These are phyloP conservation scores for Hozukius guyotensis DNA, from an alignment of 2,797 vertebrate species.

Conservation along the genomic window DNA sequence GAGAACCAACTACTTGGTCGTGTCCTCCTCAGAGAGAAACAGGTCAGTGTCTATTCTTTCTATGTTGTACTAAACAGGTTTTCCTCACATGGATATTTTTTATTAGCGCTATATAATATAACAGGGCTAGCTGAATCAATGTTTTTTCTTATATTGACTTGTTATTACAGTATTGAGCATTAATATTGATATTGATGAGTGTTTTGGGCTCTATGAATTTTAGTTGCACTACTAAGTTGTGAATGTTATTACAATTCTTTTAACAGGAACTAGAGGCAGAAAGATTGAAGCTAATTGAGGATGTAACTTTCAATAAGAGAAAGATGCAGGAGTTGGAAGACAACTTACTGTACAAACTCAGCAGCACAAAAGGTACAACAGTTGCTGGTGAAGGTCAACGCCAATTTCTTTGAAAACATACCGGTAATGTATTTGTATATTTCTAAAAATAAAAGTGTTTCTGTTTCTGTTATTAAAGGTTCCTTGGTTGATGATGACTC, in stretches of 20 bases:
- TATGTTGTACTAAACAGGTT: neutral
- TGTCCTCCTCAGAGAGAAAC: conserved; percentile 91
- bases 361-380: conserved; percentile 81
- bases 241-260: neutral
- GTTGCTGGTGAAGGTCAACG: neutral
- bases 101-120: neutral
- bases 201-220: neutral
- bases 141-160: neutral
- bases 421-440: neutral
- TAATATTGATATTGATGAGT: neutral
- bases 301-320: conserved; percentile 89
- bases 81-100: neutral
- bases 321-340: conserved; percentile 94
- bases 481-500: conserved; percentile 92
- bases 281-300: conserved; percentile 88
- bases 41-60: conserved; percentile 73
- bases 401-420: neutral
- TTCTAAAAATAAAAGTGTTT: neutral
- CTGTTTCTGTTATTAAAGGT: conserved; percentile 61
- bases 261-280: conserved; percentile 91
- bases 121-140: neutral
- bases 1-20: conserved; percentile 92
- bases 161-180: neutral
- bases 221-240: neutral
- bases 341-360: conserved; percentile 89